Conservation (phyloP, 2,113 vertebrate species). For the Notothenia coriiceps region DNA sequence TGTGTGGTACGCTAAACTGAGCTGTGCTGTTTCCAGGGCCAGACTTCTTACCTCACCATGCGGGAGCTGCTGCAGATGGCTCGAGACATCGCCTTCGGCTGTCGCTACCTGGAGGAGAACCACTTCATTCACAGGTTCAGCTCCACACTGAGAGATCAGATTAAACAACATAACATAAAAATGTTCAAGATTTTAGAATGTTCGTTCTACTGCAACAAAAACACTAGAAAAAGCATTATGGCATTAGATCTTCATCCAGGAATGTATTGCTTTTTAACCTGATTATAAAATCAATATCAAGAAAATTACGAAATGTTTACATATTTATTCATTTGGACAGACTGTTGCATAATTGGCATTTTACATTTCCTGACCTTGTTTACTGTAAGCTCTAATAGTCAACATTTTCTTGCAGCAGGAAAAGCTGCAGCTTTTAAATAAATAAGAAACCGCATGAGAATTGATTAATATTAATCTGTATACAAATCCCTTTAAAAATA, state of each 20-base stretch:
- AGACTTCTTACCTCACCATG: slow-evolving; percentile 88
- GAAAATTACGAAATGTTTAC: no score
- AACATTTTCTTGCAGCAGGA: neutral
- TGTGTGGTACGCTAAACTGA: slow-evolving; percentile 23
- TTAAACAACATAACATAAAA: neutral
- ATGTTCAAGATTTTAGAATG: neutral
- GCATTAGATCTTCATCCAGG: no score
- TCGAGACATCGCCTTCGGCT: slow-evolving; percentile 91
- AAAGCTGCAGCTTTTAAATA: neutral
- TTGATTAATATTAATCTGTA: neutral
- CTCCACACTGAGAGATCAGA: neutral
- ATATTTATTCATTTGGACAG: neutral
- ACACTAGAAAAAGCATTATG: neutral
- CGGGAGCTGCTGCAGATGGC: slow-evolving; percentile 91
- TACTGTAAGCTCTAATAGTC: neutral
- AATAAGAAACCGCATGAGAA: neutral
- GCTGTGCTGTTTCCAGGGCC: slow-evolving; percentile 80
- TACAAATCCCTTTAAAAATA: neutral
- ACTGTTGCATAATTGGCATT: neutral
- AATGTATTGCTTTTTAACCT: neutral
- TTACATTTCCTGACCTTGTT: slow-evolving; percentile 2
- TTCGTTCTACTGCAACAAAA: neutral
- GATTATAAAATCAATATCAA: no score
- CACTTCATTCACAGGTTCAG: slow-evolving; percentile 94
- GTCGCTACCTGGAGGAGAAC: slow-evolving; percentile 93